These are phyloP conservation scores for Scaptomyza graminum DNA, from an alignment of 1,140 invertebrate species.

Conservation along the genomic window DNA sequence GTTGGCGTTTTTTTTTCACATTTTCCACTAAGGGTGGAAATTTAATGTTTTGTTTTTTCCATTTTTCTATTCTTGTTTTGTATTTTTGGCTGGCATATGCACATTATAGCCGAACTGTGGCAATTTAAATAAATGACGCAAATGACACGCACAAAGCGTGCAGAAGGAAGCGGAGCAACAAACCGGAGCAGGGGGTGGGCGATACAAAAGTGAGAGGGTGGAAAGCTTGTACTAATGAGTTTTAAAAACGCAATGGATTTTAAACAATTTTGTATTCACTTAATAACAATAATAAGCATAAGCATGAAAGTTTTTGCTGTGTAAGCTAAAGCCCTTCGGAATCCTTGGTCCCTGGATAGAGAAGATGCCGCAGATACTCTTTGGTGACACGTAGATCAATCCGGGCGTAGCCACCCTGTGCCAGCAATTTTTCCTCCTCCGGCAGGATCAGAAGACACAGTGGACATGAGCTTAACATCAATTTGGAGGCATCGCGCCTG, in stretches of 20 bases:
- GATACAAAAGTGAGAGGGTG: background rate
- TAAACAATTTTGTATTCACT: slow-evolving; percentile 26
- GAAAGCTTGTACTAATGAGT: slow-evolving; percentile 63
- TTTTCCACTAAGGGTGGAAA: slow-evolving; percentile 65
- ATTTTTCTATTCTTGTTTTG: slow-evolving; percentile 12
- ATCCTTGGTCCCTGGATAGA: slow-evolving; percentile 12
- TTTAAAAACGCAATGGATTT: slow-evolving; percentile 59
- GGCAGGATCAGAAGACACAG: slow-evolving; percentile 15
- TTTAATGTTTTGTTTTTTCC: slow-evolving; percentile 35
- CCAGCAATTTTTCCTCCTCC: slow-evolving; percentile 43
- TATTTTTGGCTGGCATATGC: slow-evolving; percentile 63
- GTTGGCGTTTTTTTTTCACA: slow-evolving; percentile 45
- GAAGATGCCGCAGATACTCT: slow-evolving; percentile 27
- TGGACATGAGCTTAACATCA: slow-evolving; percentile 7
- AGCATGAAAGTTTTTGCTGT: background rate
- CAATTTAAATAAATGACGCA: slow-evolving; percentile 82
- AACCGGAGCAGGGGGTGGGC: background rate
- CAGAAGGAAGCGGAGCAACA: background rate
- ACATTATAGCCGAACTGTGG: slow-evolving; percentile 75
- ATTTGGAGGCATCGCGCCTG: slow-evolving; percentile 39
- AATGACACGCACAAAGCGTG: slow-evolving; percentile 67
- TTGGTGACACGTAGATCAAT: slow-evolving; percentile 8
- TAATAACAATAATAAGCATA: background rate
- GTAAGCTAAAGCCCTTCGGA: too few species aligned
- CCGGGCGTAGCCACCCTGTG: slow-evolving; percentile 16